A percentile compares a stretch with the other conserved stretches of the same genome.
Conservation (phyloP, 1,140 invertebrate species). For the Cardiocondyla obscurior region DNA sequence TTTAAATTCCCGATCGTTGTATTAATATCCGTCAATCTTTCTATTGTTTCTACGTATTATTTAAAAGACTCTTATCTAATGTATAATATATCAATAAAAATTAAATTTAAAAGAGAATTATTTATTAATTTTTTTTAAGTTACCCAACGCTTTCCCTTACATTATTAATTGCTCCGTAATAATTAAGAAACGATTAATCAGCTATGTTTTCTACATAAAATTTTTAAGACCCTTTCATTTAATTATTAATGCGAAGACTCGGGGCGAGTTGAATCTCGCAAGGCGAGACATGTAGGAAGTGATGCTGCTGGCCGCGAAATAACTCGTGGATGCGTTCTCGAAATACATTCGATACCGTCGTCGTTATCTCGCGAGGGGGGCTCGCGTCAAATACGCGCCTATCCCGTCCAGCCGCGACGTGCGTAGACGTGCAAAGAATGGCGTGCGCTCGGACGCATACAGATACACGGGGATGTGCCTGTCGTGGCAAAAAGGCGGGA, state of each 20-base stretch:
- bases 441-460: conserved; percentile 56
- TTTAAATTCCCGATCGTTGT: not conserved
- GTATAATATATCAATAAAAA: not conserved
- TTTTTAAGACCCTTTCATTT: not conserved
- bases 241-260: not conserved
- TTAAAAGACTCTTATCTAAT: not conserved
- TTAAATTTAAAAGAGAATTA: not conserved
- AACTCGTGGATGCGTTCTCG: not conserved
- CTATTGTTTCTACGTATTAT: not conserved
- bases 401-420: conserved; percentile 1
- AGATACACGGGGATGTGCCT: conserved; percentile 66
- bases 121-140: no score
- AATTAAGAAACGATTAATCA: not conserved
- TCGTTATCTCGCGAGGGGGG: conserved; percentile 29
- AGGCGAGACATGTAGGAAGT: conserved; percentile 22
- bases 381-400: conserved; percentile 25
- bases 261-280: not conserved
- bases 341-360: conserved; percentile 20
- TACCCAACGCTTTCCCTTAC: not conserved
- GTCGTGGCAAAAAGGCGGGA: conserved; percentile 77
- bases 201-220: not conserved
- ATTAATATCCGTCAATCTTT: not conserved
- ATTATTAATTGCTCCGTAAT: not conserved
- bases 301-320: not conserved
- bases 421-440: conserved; percentile 47